Evolutionary conservation across 30 jellyfish, hydroid and myxozoan genomes (phyloP).

Genomic region (Clytia hemisphaerica): DNA sequence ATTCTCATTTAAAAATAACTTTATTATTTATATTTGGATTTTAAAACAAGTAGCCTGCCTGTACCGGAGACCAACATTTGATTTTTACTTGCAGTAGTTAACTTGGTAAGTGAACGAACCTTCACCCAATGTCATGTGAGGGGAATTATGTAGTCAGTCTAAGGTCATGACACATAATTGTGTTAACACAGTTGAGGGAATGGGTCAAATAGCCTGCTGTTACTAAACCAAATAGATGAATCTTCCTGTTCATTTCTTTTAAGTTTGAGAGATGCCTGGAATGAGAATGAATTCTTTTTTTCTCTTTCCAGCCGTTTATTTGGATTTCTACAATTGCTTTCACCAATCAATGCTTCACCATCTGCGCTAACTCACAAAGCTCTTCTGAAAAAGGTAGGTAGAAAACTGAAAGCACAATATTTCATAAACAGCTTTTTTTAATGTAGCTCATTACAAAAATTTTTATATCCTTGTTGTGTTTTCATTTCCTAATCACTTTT

Average conservation of each 20-base stretch:
- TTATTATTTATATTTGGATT: neutral
- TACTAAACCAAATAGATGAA: too few species aligned
- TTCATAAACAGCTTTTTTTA: neutral
- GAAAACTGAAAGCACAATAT: neutral
- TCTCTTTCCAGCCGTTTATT: conserved; percentile 76
- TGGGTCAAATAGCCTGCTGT: too few species aligned
- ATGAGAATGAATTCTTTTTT: too few species aligned
- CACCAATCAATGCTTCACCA: conserved; percentile 68
- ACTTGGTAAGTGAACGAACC: too few species aligned
- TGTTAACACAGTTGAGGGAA: too few species aligned
- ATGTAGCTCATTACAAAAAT: neutral
- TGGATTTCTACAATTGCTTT: conserved; percentile 97
- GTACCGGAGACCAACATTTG: too few species aligned
- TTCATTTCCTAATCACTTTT: neutral
- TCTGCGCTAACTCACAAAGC: conserved; percentile 74
- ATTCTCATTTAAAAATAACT: neutral
- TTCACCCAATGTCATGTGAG: too few species aligned
- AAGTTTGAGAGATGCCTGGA: too few species aligned
- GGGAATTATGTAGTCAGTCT: too few species aligned
- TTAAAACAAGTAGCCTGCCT: neutral
- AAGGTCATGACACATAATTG: too few species aligned
- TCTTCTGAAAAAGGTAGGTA: conserved; percentile 67
- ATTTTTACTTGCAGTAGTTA: too few species aligned
- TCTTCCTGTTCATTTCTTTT: too few species aligned
- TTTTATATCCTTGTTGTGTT: neutral